Evolutionary conservation across 2,888 invertebrate species (phyloP), one percentile per base, ranked within the genome.

Genomic region (Agrotis puta): DNA sequence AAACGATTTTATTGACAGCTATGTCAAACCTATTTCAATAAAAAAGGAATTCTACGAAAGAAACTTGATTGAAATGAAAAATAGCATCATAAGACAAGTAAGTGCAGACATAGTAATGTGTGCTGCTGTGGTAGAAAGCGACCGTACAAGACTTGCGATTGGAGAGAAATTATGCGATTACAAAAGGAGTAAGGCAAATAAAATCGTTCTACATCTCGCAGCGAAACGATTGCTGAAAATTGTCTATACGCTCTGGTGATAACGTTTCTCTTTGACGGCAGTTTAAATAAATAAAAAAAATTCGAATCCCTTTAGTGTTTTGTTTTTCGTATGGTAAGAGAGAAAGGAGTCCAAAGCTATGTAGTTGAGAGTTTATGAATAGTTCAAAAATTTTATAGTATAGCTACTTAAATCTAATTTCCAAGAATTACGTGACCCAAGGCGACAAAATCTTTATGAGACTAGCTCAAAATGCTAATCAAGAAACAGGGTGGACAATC

Each of bases 161-260:
- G 81, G 51, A 68, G 80, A 82, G 83, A 85, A 86, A 85, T 81
- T 84, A 53, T 77, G 58, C 67, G 79, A 77, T 77, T 58, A 75
- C 74, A 72, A 82, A 85, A 84, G 74, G 70, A 81, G 64, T 66
- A 81, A 63, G 51, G 56, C 64, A 53, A 78, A 67, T 67, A 67
- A 83, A 81, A 81, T 75, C 50, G 77, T 56, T 83, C 81, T 56
- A 81, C 79, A 65, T 79, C 73, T 64, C n/a, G 51, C 18, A 27
- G 69, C 70, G 51, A 70, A 47, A 58, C 58, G 48, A 66, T 78
- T 62, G 54, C 68, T 74, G 64, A 67, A 81, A 62, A 74, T 68
- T 59, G 64, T 66, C 20, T 50, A 24, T 50, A 82, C 74, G 83
- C 48, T 83, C 75, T 39, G 50, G 2, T 64, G 82, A 53, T 48